Evolutionary conservation across 2,113 vertebrate species (phyloP).

Genomic region (Heterochromis multidens): DNA sequence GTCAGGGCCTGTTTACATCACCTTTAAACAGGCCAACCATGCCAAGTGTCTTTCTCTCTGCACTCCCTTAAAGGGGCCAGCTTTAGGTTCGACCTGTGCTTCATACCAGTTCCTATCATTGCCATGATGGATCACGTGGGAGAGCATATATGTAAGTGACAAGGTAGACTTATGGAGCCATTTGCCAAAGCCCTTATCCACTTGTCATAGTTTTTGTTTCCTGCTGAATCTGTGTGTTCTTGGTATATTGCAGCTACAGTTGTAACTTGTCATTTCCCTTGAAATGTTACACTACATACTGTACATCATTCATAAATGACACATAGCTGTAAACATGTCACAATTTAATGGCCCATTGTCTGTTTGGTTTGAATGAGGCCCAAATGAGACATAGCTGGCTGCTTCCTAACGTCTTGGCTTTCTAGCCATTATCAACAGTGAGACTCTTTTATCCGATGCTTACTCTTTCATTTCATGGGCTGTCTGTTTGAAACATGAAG

Average conservation of each 20-base stretch:
- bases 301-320: conserved; percentile 41
- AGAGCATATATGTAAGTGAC: conserved; percentile 32
- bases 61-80: conserved; percentile 45
- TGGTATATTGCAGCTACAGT: not conserved
- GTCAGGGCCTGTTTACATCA: conserved; percentile 72
- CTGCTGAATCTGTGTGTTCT: conserved; percentile 47
- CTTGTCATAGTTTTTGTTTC: conserved; percentile 39
- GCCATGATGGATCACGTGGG: conserved; percentile 39
- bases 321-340: conserved; percentile 49
- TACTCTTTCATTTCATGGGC: conserved; percentile 59
- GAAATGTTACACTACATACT: not conserved
- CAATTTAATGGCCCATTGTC: conserved; percentile 42
- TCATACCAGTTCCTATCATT: conserved; percentile 1
- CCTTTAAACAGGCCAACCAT: conserved; percentile 57
- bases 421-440: conserved; percentile 39
- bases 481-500: conserved; percentile 62
- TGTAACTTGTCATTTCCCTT: conserved; percentile 5
- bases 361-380: conserved; percentile 39
- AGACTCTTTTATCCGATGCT: conserved; percentile 51
- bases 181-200: conserved; percentile 41
- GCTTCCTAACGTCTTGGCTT: conserved; percentile 20
- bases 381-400: conserved; percentile 44
- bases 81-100: conserved; percentile 7
- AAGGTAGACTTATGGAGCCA: conserved; percentile 41
- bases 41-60: conserved; percentile 2